These are phyloP conservation scores for Sebastes schlegelii DNA, from an alignment of 2,113 vertebrate species.

Conservation along the genomic window DNA sequence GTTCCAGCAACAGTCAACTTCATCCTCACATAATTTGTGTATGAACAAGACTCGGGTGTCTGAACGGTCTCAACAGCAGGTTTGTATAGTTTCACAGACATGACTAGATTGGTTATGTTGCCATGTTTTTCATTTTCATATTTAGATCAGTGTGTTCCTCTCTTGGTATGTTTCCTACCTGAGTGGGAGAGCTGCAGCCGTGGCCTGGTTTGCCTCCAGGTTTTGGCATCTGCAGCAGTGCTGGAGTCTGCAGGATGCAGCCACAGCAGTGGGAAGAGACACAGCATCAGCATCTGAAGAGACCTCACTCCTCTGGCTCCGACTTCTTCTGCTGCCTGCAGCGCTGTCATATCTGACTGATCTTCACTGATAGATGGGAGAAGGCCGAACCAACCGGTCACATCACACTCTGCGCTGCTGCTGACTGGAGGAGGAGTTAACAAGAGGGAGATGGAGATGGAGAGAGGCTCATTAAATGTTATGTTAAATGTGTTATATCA, in stretches of 20 bases:
- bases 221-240: neutral
- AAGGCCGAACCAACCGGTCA: slow-evolving; percentile 14
- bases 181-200: slow-evolving; percentile 71
- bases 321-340: neutral
- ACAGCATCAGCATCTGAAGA: neutral
- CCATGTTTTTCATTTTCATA: no score
- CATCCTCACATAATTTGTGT: no score
- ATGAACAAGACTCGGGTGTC: no score
- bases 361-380: neutral
- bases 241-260: slow-evolving; percentile 23
- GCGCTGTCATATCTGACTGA: slow-evolving; percentile 31
- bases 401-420: slow-evolving; percentile 36
- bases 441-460: neutral
- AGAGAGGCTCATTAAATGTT: neutral
- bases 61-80: no score
- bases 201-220: slow-evolving; percentile 50
- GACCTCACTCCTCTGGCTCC: neutral
- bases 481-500: neutral
- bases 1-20: no score
- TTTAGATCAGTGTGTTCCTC: no score
- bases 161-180: slow-evolving; percentile 51
- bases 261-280: slow-evolving; percentile 39
- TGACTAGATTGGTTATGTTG: no score
- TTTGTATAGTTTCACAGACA: no score
- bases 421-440: neutral